Conservation (phyloP, 2,888 invertebrate genomes). For the Brachypalpus laphriformis region DNA sequence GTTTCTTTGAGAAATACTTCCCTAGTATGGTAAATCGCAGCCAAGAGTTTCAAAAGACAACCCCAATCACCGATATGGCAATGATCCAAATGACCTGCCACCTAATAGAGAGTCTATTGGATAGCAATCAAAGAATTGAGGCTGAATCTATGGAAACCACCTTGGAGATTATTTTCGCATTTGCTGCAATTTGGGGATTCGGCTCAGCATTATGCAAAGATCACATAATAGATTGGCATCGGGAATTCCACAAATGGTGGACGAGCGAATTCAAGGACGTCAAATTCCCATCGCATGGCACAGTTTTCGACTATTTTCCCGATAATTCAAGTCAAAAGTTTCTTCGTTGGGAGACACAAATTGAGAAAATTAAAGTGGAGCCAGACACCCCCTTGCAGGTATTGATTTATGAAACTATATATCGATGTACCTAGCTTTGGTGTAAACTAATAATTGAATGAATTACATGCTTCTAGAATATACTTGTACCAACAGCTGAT, state of each 20-base stretch:
- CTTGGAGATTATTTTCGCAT: conserved; percentile 96
- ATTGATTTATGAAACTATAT: conserved; percentile 69
- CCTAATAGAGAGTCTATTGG: conserved; percentile 92
- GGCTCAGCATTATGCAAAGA: conserved; percentile 96
- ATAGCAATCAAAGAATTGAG: conserved; percentile 82
- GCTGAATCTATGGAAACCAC: conserved; percentile 86
- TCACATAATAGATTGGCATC: conserved; percentile 94
- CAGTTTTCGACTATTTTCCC: conserved; percentile 95
- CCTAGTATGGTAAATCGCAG: conserved; percentile 92
- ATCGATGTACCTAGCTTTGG: no score
- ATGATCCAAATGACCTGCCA: conserved; percentile 95
- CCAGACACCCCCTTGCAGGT: conserved; percentile 94
- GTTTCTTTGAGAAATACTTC: conserved; percentile 97
- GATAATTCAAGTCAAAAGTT: conserved; percentile 93
- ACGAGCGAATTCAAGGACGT: conserved; percentile 95
- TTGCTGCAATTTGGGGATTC: conserved; percentile 96
- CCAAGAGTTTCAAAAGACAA: conserved; percentile 92
- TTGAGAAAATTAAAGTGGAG: conserved; percentile 90
- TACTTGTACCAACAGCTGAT: conserved; percentile 94
- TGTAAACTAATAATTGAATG: neutral
- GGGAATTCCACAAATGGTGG: conserved; percentile 98
- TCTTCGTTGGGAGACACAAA: conserved; percentile 90
- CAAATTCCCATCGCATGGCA: conserved; percentile 92
- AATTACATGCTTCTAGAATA: conserved; percentile 84
- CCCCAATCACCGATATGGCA: conserved; percentile 94